Evolutionary conservation across 2,113 vertebrate genomes (phyloP).

Genomic region (Lepisosteus oculatus): DNA sequence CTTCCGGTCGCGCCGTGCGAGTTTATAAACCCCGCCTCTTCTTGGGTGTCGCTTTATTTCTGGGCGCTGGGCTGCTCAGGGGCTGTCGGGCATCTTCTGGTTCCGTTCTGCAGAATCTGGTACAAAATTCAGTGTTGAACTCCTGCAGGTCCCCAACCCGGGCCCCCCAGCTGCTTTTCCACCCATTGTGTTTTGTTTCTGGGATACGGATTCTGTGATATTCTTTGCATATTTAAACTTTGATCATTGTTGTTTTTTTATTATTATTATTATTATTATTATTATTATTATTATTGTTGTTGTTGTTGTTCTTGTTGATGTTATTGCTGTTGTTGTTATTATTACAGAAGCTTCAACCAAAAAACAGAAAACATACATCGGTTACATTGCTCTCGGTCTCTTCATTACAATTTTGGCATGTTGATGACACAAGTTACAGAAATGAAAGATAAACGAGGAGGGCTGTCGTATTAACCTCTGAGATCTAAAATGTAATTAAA

Average conservation of each 20-base stretch:
- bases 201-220: slow-evolving; percentile 60
- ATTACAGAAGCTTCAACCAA: slow-evolving; percentile 69
- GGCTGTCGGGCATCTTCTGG: too few species aligned
- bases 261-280: slow-evolving; percentile 50
- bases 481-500: slow-evolving; percentile 44
- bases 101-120: too few species aligned
- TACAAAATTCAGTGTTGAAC: neutral
- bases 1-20: too few species aligned
- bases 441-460: slow-evolving; percentile 46
- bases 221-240: slow-evolving; percentile 69
- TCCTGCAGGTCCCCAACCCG: slow-evolving; percentile 8
- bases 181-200: slow-evolving; percentile 25
- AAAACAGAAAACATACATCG: slow-evolving; percentile 23
- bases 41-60: too few species aligned
- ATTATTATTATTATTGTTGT: slow-evolving; percentile 52
- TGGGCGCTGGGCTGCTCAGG: too few species aligned
- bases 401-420: too few species aligned
- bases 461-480: slow-evolving; percentile 56
- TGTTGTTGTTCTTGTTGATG: slow-evolving; percentile 57
- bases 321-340: slow-evolving; percentile 40
- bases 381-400: too few species aligned
- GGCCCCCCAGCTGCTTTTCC: slow-evolving; percentile 17
- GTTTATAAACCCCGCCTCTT: too few species aligned
- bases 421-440: too few species aligned
- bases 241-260: slow-evolving; percentile 54